phyloP scores from a whole-genome alignment of 2,888 invertebrate genomes.

The Leptarthrus brevirostris region DNA sequence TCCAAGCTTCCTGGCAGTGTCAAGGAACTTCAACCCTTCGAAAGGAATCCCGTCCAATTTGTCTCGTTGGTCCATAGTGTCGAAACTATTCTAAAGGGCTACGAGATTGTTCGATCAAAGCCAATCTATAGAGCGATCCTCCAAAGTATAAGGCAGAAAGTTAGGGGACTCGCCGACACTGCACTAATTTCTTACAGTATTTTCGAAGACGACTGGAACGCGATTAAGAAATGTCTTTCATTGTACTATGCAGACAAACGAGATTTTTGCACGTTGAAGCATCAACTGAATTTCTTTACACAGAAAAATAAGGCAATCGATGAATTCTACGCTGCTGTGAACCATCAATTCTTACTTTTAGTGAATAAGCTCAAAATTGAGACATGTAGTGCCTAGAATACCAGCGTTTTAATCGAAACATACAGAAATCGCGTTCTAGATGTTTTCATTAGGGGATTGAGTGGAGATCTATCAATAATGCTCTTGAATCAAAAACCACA shows the following conservation, averaged over 20 bases:
- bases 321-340: too few relatives aligned
- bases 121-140: too few relatives aligned
- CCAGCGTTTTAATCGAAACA: slow-evolving; percentile 46
- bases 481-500: slow-evolving; percentile 50
- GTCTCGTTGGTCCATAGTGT: slow-evolving; percentile 19
- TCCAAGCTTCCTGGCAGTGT: slow-evolving; percentile 31
- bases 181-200: slow-evolving; percentile 48
- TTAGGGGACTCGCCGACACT: slow-evolving; percentile 20
- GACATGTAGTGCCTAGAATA: slow-evolving; percentile 47
- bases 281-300: slow-evolving; percentile 53
- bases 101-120: slow-evolving; percentile 23
- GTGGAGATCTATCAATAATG: slow-evolving; percentile 42
- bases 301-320: slow-evolving; percentile 50
- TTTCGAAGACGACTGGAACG: slow-evolving; percentile 50
- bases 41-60: slow-evolving; percentile 1
- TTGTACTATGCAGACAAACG: slow-evolving; percentile 56
- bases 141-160: slow-evolving; percentile 20
- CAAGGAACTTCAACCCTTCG: slow-evolving; percentile 4
- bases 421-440: slow-evolving; percentile 17
- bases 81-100: slow-evolving; percentile 10
- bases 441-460: slow-evolving; percentile 26
- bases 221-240: slow-evolving; percentile 53
- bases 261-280: slow-evolving; percentile 54
- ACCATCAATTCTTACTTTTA: slow-evolving; percentile 54
- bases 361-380: slow-evolving; percentile 55